These are phyloP conservation scores for Aleiodes sp. DNA, from an alignment of 1,140 invertebrate genomes.

Conservation along the genomic window DNA sequence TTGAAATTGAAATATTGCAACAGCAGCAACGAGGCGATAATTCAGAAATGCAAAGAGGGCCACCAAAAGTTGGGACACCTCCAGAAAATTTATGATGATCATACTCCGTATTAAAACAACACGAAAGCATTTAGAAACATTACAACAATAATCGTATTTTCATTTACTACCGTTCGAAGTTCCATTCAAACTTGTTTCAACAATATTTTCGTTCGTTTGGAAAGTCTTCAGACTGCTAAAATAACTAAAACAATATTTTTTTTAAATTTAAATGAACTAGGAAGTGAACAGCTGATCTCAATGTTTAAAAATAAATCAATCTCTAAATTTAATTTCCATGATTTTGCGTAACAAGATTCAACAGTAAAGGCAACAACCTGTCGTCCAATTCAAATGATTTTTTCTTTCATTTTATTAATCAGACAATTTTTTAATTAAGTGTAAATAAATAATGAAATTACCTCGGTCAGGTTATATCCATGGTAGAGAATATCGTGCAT, in stretches of 20 bases:
- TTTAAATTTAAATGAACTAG: conserved; percentile 9
- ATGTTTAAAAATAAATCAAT: conserved; percentile 51
- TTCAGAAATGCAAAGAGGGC: too few relatives aligned
- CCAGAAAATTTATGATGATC: too few relatives aligned
- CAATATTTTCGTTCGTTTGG: neutral
- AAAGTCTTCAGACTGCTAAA: too few relatives aligned
- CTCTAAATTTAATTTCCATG: conserved; percentile 51
- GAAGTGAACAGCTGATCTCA: conserved; percentile 46
- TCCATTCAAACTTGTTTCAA: too few relatives aligned
- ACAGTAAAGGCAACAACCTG: too few relatives aligned
- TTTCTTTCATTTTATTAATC: neutral
- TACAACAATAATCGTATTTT: too few relatives aligned
- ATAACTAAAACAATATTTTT: neutral
- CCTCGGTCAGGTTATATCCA: conserved; percentile 83
- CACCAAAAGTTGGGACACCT: too few relatives aligned
- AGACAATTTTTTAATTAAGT: neutral
- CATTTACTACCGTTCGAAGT: too few relatives aligned
- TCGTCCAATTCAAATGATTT: neutral
- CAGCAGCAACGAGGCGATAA: too few relatives aligned
- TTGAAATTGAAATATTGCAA: too few relatives aligned
- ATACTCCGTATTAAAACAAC: too few relatives aligned
- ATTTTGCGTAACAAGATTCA: conserved; percentile 45
- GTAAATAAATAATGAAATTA: conserved; percentile 59
- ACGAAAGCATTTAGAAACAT: too few relatives aligned
- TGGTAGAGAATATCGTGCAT: conserved; percentile 97